A percentile compares a stretch with the other conserved stretches of the same genome.
Evolutionary conservation across 2,888 invertebrate species (phyloP).

Genomic region (Embidobia sp.): DNA sequence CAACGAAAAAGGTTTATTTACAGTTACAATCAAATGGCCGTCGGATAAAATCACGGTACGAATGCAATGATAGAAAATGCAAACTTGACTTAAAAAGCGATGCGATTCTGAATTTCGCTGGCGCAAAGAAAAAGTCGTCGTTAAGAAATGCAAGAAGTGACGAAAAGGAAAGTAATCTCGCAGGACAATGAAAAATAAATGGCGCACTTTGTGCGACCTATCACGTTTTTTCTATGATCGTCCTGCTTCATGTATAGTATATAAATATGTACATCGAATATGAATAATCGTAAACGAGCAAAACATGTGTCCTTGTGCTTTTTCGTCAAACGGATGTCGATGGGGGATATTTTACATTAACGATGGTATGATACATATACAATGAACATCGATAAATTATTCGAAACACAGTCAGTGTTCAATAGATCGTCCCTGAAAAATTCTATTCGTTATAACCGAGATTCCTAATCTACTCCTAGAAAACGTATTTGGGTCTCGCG

Average conservation of each 20-base stretch:
- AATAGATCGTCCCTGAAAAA: too few relatives aligned
- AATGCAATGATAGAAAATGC: constrained; percentile 22
- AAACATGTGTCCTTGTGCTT: constrained; percentile 26
- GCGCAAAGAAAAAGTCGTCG: constrained; percentile 5
- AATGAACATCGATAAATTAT: constrained; percentile 37
- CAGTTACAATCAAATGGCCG: constrained; percentile 12
- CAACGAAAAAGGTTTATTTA: constrained; percentile 28
- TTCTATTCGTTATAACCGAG: too few relatives aligned
- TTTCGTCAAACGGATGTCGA: constrained; percentile 15
- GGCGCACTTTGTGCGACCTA: constrained; percentile 26
- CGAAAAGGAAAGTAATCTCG: constrained; percentile 3
- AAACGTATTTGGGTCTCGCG: too few relatives aligned
- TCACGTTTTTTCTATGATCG: constrained; percentile 19
- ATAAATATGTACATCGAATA: constrained; percentile 25
- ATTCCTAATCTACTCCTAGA: too few relatives aligned
- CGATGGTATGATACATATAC: constrained; percentile 40
- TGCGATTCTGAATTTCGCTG: constrained; percentile 13
- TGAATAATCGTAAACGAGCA: constrained; percentile 18
- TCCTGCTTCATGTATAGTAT: constrained; percentile 8
- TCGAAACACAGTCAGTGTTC: too few relatives aligned
- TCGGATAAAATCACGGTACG: constrained; percentile 6
- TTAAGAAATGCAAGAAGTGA: background rate
- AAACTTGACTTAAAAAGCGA: constrained; percentile 1
- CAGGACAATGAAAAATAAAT: constrained; percentile 25
- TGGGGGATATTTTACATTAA: constrained; percentile 36